Base-by-base conservation (phyloP, 2,797 vertebrate species). In the Lindbergichthys nudifrons region DNA sequence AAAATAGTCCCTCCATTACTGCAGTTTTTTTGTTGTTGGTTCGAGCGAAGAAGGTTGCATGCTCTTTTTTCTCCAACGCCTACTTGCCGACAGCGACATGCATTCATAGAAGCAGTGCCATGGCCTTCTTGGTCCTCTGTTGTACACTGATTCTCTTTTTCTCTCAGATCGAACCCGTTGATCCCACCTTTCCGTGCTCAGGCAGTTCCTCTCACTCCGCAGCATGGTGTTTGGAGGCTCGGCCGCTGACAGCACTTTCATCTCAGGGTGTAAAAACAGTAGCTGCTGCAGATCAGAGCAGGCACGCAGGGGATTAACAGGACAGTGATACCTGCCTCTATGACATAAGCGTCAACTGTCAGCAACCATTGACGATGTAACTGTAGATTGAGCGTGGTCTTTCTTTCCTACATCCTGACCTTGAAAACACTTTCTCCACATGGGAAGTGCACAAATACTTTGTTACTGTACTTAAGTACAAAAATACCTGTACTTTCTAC, bases 261-360 rank as follows among this genome's bases (percentile, higher is more conserved):
- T 78, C 85, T 71, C 68, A 70, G 5, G 2, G 65, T 86, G 84
- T 81, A 75, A 86, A 87, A 87, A 86, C 84, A 84, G 87, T 68
- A 75, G 83, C 74, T 65, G 83, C 48, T 73, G 58, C 81, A 78
- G 77, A 80, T 79, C 68, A 53, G 23, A 3, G 43, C 59, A 73
- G 82, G 80, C 85, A 80, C 16, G 67, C 73, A 3, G 52, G 70
- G 86, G 86, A 89, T 90, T 86, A 87, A 45, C 69, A 53, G 80
- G 87, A 82, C 79, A 81, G 77, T 3, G 75, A 87, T 84, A 85
- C 84, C 87, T 88, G 77, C 69, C 63, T 45, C 30, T 12, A 39
- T 85, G 83, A 88, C 87, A 81, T 66, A 72, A 85, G 80, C n/a
- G 71, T 21, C 59, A 84, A 67, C 76, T 73, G 80, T 76, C 52